Conservation (phyloP, 35 echinoderm and acorn worm species). For the Chiridota heheva region DNA sequence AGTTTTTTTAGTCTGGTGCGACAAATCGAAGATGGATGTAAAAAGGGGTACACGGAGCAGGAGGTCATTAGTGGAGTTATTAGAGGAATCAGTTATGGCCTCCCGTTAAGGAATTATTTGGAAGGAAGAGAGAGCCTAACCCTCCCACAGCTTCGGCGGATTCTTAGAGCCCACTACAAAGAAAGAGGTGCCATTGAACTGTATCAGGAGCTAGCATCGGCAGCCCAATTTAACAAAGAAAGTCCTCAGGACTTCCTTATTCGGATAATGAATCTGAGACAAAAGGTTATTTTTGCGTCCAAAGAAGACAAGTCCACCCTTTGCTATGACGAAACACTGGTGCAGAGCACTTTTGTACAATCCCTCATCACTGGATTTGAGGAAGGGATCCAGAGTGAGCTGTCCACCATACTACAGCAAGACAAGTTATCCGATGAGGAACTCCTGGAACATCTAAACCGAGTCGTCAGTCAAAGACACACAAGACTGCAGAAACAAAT, state of each 20-base stretch:
- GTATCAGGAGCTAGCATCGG: constrained; percentile 48
- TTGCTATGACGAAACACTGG: constrained; percentile 35
- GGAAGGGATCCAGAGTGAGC: constrained; percentile 8
- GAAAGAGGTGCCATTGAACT: constrained; percentile 52
- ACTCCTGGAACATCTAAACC: constrained; percentile 24
- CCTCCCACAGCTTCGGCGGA: constrained; percentile 17
- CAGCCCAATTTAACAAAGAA: constrained; percentile 36
- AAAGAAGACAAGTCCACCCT: constrained; percentile 14
- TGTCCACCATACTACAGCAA: constrained; percentile 16
- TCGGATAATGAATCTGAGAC: constrained; percentile 43
- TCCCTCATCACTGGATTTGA: constrained; percentile 40
- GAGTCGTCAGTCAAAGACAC: constrained; percentile 1
- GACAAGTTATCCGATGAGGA: constrained; percentile 20
- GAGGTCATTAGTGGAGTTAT: constrained; percentile 42
- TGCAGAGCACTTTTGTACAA: constrained; percentile 50
- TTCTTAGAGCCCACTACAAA: constrained; percentile 56
- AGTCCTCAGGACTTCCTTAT: constrained; percentile 42
- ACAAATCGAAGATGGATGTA: constrained; percentile 49
- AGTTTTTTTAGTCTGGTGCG: constrained; percentile 42
- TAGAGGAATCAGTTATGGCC: not conserved
- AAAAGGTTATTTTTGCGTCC: constrained; percentile 62
- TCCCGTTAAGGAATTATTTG: constrained; percentile 36
- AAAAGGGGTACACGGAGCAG: constrained; percentile 6
- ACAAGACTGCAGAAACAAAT: constrained; percentile 17
- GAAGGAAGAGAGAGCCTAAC: constrained; percentile 29